Conservation (phyloP, 2,888 invertebrate genomes). For the Yponomeuta evonymella region DNA sequence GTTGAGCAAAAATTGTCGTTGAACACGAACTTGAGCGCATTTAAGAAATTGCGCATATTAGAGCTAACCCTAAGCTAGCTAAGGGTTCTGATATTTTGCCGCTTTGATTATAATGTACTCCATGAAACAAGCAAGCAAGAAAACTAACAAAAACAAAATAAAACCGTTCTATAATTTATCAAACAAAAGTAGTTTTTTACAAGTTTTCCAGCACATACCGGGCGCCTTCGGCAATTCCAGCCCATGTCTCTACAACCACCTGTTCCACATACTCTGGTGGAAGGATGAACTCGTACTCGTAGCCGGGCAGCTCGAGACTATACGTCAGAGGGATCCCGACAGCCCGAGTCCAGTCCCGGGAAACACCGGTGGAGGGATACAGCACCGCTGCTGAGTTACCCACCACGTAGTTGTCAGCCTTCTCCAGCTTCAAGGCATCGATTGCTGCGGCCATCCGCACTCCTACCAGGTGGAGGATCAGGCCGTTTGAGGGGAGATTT, state of each 20-base stretch:
- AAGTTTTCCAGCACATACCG: slow-evolving; percentile 33
- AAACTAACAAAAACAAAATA: too few species aligned
- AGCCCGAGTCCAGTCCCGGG: slow-evolving; percentile 81
- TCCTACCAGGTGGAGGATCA: slow-evolving; percentile 59
- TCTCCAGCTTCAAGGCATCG: slow-evolving; percentile 51
- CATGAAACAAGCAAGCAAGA: too few species aligned
- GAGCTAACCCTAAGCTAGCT: too few species aligned
- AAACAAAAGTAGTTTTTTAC: background rate
- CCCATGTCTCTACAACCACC: slow-evolving; percentile 79
- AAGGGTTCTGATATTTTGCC: too few species aligned
- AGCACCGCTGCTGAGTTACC: slow-evolving; percentile 75
- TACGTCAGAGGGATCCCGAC: slow-evolving; percentile 77
- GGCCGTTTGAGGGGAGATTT: slow-evolving; percentile 70
- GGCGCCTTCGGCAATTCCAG: slow-evolving; percentile 68
- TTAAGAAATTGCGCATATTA: too few species aligned
- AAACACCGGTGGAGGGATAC: slow-evolving; percentile 79
- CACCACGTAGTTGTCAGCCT: slow-evolving; percentile 63
- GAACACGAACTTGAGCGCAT: too few species aligned
- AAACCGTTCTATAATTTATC: too few species aligned
- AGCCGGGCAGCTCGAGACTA: slow-evolving; percentile 81
- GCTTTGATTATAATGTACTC: too few species aligned
- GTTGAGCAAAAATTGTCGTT: too few species aligned
- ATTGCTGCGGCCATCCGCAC: slow-evolving; percentile 61
- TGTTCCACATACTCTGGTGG: slow-evolving; percentile 70
- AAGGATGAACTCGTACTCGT: slow-evolving; percentile 73